Evolutionary conservation across 1,140 invertebrate genomes (phyloP).

Genomic region (Hyles vespertilio): DNA sequence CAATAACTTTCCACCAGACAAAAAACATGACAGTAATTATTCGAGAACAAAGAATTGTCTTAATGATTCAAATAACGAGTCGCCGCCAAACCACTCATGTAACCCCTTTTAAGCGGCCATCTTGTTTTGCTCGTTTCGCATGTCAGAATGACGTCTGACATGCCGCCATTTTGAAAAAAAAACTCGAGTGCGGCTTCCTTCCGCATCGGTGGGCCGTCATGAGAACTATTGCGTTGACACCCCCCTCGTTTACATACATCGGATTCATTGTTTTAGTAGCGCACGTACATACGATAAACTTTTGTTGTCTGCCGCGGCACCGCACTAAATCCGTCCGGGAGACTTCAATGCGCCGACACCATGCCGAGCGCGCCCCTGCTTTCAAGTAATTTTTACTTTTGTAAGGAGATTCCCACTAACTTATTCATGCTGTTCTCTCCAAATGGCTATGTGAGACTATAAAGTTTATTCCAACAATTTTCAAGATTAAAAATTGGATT

Average conservation of each 20-base stretch:
- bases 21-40: no score
- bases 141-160: conserved; percentile 65
- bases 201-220: conserved; percentile 64
- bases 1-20: no score
- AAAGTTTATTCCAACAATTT: conserved; percentile 6
- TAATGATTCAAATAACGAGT: no score
- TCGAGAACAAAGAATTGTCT: no score
- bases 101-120: conserved; percentile 59
- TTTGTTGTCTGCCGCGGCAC: conserved; percentile 60
- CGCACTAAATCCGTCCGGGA: conserved; percentile 44
- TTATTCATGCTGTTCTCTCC: background rate
- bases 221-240: conserved; percentile 67
- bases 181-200: conserved; percentile 70
- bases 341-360: conserved; percentile 23
- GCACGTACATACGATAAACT: conserved; percentile 61
- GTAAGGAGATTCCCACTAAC: background rate
- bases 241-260: conserved; percentile 69
- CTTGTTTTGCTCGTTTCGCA: conserved; percentile 56
- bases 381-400: conserved; percentile 10
- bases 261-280: conserved; percentile 70
- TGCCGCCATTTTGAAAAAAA: conserved; percentile 70
- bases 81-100: conserved; percentile 19
- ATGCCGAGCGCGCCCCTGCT: conserved; percentile 9
- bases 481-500: background rate
- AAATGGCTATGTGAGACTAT: background rate